Evolutionary conservation across 2,888 invertebrate genomes (phyloP).

Genomic region (Eupsilia transversa): DNA sequence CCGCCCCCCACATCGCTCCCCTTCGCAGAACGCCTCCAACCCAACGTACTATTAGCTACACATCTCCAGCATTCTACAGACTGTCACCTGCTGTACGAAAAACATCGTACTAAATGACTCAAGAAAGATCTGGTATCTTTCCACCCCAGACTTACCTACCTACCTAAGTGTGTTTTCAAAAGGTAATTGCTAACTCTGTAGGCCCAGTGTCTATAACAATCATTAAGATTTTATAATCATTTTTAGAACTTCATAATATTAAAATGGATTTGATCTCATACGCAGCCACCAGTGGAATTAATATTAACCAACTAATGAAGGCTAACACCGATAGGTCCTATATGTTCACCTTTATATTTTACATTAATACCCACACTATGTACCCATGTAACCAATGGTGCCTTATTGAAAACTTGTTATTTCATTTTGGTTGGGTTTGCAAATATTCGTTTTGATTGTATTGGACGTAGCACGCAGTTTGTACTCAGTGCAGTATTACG

Average conservation of each 20-base stretch:
- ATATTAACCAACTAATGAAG: slow-evolving; percentile 71
- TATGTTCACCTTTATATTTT: slow-evolving; percentile 64
- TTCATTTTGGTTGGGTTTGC: slow-evolving; percentile 67
- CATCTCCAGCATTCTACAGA: slow-evolving; percentile 49
- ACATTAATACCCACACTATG: slow-evolving; percentile 56
- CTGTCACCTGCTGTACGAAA: slow-evolving; percentile 43
- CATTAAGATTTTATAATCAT: slow-evolving; percentile 65
- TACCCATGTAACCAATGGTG: slow-evolving; percentile 85
- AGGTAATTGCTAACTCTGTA: slow-evolving; percentile 57
- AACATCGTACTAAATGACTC: slow-evolving; percentile 40
- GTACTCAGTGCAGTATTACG: slow-evolving; percentile 49
- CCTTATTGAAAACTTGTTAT: slow-evolving; percentile 78
- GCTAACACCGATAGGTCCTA: slow-evolving; percentile 70
- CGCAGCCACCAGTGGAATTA: slow-evolving; percentile 87
- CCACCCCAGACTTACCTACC: slow-evolving; percentile 45
- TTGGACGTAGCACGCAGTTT: slow-evolving; percentile 33
- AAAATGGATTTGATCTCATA: slow-evolving; percentile 89
- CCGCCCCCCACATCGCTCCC: slow-evolving; percentile 61
- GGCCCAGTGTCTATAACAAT: slow-evolving; percentile 54
- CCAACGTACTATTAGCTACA: slow-evolving; percentile 61
- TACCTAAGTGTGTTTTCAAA: slow-evolving; percentile 53
- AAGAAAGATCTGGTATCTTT: slow-evolving; percentile 53
- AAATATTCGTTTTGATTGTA: slow-evolving; percentile 56
- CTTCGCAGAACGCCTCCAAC: slow-evolving; percentile 69
- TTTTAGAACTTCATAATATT: slow-evolving; percentile 68